A percentile compares a stretch with the other conserved stretches of the same genome.
These are phyloP conservation scores for Poecilia gillii DNA, from an alignment of 2,797 vertebrate species.

Conservation along the genomic window DNA sequence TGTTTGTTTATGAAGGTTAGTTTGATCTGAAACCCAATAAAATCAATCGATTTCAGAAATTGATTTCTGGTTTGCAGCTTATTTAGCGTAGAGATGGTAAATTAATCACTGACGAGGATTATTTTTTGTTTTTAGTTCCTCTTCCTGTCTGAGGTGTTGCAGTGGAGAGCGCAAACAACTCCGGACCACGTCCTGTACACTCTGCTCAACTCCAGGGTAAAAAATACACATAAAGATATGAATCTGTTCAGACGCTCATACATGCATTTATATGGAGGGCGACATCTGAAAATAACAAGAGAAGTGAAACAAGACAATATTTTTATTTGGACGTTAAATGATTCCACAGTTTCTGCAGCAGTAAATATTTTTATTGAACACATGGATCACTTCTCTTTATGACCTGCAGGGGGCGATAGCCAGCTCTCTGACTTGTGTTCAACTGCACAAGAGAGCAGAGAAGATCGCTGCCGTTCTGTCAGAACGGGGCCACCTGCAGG, in stretches of 20 bases:
- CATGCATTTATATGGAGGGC: background rate
- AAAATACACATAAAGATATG: background rate
- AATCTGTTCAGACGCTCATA: background rate
- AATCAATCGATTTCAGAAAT: background rate
- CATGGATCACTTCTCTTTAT: slow-evolving; percentile 45
- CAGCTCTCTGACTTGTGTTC: slow-evolving; percentile 92
- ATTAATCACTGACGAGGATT: background rate
- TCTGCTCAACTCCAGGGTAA: slow-evolving; percentile 94
- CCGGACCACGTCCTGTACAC: slow-evolving; percentile 96
- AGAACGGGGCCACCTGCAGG: slow-evolving; percentile 93
- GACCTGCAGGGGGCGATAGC: slow-evolving; percentile 89
- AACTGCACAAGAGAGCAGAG: slow-evolving; percentile 96
- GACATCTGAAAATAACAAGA: background rate
- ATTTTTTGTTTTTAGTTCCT: slow-evolving; percentile 85
- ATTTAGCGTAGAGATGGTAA: background rate
- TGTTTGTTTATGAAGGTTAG: no score
- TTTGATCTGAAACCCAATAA: background rate
- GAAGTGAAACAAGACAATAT: background rate
- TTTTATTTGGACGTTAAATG: slow-evolving; percentile 3
- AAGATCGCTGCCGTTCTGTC: slow-evolving; percentile 94
- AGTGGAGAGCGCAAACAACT: slow-evolving; percentile 97
- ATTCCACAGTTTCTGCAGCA: slow-evolving; percentile 26
- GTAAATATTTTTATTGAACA: slow-evolving; percentile 47
- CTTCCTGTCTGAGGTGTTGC: slow-evolving; percentile 95
- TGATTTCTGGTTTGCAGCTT: background rate